Percentiles rank a stretch among this genome's conserved stretches.
Conservation (phyloP, 2,113 vertebrate species). For the Ophiodon elongatus region DNA sequence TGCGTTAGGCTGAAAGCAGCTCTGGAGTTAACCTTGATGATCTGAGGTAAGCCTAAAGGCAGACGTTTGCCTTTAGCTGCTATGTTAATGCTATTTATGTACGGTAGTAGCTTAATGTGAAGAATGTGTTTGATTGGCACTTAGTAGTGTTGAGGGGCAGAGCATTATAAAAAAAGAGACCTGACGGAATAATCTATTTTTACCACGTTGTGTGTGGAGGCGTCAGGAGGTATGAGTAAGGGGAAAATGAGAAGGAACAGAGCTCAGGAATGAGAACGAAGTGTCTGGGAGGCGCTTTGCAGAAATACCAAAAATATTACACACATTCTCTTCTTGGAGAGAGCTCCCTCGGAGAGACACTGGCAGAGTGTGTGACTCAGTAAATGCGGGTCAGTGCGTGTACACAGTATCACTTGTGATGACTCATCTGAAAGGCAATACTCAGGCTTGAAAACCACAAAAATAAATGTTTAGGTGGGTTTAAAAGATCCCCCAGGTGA, state of each 20-base stretch:
- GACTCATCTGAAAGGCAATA: constrained; percentile 23
- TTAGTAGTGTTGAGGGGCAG: constrained; percentile 23
- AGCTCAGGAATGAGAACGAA: constrained; percentile 57
- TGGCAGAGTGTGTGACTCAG: constrained; percentile 6
- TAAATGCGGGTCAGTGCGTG: background rate
- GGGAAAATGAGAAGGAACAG: constrained; percentile 44
- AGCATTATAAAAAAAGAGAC: constrained; percentile 42
- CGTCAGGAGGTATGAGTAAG: constrained; percentile 29
- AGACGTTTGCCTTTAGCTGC: constrained; percentile 16
- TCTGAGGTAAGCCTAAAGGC: constrained; percentile 40
- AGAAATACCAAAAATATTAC: constrained; percentile 72
- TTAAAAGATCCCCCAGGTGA: background rate
- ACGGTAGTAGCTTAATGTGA: constrained; percentile 2
- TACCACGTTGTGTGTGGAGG: constrained; percentile 31
- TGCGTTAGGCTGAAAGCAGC: constrained; percentile 49
- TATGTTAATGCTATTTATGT: constrained; percentile 20
- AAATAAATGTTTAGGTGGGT: background rate
- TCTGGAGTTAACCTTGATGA: constrained; percentile 26
- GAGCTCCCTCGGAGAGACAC: constrained; percentile 22
- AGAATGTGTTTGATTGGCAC: constrained; percentile 45
- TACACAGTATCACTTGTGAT: constrained; percentile 3
- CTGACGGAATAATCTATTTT: constrained; percentile 65
- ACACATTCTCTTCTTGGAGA: constrained; percentile 47
- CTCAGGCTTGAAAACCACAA: background rate
- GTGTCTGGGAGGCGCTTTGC: constrained; percentile 47